Conservation (phyloP, 2,797 vertebrate genomes). For the Gymnopithys bicolor region DNA sequence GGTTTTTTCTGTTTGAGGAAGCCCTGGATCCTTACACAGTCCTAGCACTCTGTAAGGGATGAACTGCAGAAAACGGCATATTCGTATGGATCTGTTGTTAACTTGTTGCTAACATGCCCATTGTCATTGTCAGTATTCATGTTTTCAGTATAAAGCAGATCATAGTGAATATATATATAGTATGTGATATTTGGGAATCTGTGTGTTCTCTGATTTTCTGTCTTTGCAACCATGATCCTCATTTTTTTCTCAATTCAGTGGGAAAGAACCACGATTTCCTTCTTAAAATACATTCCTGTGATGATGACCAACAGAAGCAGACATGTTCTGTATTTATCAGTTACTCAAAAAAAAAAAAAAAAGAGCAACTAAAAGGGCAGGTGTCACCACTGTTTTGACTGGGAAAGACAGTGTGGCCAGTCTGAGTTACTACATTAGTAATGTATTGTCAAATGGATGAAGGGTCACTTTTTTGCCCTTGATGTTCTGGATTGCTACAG, state of each 20-base stretch:
- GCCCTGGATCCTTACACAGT: background rate
- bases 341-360: background rate
- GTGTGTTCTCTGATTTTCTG: background rate
- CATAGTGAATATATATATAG: background rate
- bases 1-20: background rate
- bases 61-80: background rate
- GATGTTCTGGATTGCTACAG: background rate
- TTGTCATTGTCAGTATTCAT: background rate
- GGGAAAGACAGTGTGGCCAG: background rate
- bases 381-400: background rate
- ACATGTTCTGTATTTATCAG: background rate
- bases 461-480: background rate
- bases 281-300: background rate
- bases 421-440: background rate
- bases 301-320: fast-evolving
- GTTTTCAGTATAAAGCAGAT: background rate
- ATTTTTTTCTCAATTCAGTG: background rate
- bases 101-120: background rate
- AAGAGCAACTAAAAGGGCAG: background rate
- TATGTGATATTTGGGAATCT: background rate
- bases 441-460: background rate
- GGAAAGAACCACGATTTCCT: background rate
- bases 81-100: background rate
- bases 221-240: background rate
- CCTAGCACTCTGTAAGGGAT: background rate